Evolutionary conservation across 2,797 vertebrate species (phyloP), one percentile per base, ranked within the genome.

Genomic region (Gymnocypris eckloni): DNA sequence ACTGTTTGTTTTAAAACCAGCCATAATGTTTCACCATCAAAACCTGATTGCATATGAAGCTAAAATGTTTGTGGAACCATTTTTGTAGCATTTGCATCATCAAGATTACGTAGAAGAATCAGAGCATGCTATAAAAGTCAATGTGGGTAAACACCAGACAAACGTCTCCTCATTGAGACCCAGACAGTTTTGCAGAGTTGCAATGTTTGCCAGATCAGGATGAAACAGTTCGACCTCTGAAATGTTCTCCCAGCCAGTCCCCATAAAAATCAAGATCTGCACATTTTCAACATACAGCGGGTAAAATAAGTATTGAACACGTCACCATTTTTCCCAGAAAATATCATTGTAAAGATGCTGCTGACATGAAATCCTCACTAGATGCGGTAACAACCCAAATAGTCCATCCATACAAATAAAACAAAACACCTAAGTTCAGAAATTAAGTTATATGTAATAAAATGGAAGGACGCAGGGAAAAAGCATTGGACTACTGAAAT

Each of bases 11-110:
- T 87, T 80, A 75, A 70, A 25, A 70, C 52, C 56, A 50, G 54
- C 18, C 43, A 54, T 82, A 79, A 67, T 79, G 76, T 89, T 87
- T 87, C 73, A 81, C 52, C 77, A 79, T 78, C 61, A 66, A 71
- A 79, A 37, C 22, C 18, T 45, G 16, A 73, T 28, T 77, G 54
- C 83, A 81, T 48, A 43, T 41, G 9, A 73, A 20, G 66, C 28
- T 22, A 22, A 64, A 72, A 16, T 25, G 67, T 59, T 25, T 48
- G 54, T 18, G 18, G 2, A 59, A 86, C 16, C 78, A 86, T 72
- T 83, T 90, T 75, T 81, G 67, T 73, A 84, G 79, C 67, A 22
- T 25, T 45, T 76, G 59, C 18, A 81, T n/a, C 79, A 43, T 25
- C 52, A 72, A 69, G 16, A 69, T 39, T 39, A 69, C 16, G 8